Base-by-base conservation (phyloP, 2,797 vertebrate species). In the Oryzias dopingdopingensis region DNA sequence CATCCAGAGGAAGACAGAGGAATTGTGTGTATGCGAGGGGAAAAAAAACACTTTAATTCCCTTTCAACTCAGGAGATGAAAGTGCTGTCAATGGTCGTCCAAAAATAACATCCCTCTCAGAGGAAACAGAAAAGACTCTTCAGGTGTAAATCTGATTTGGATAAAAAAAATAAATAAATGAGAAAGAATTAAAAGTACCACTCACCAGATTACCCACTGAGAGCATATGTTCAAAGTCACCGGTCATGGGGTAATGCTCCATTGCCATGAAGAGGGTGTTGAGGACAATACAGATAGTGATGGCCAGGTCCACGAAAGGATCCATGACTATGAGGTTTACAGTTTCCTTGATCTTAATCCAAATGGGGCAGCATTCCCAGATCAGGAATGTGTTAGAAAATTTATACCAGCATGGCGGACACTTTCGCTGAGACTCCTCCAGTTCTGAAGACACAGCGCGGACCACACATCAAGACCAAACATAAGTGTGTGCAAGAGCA, bases 201-300 rank as follows among this genome's bases (percentile, higher is more conserved):
- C 96, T 98, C 89, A 99, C 97, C 96, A 99, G 90, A 65, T 99
- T 99, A 53, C 97, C 97, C 2, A 98, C 96, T 12, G 88, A 62
- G 72, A 99, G 91, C 84, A 98, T 96, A 0, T 93, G 63, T 23
- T 98, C 93, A 63, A 99, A 99, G 1, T 95, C 86, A 0, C 80
- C 42, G 1, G 96, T 98, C 96, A 98, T 99, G 7, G 97, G 97
- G 71, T 99, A 97, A 81, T 99, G 97, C 74, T 99, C 97, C 97
- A 99, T 97, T 2, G 97, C 97, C 97, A 99, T 99, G 82, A 99
- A 99, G 60, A 98, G 80, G 0, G 97, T 99, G 87, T 99, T 99
- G 79, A 99, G 94, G 65, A 98, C 96, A 32, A 99, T 99, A 77
- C 97, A 99, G 90, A 99, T 99, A 84, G 97, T 99, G 87, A 99